Base-by-base conservation (phyloP, 2,888 invertebrate genomes). In the Cryptocephalus primarius region DNA sequence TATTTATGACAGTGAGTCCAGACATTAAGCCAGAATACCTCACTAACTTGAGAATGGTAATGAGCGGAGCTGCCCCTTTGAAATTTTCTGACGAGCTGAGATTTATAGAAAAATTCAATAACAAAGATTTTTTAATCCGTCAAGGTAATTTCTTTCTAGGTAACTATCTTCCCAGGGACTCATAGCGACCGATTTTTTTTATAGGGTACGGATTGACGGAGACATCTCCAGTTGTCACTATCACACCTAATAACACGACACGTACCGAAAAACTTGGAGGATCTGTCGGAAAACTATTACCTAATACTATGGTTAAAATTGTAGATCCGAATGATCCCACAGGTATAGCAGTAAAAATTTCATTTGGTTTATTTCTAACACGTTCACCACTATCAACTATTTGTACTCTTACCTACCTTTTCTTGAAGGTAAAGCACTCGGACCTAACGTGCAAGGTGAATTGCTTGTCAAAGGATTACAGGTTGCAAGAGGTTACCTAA, bases 401-500 rank as follows among this genome's bases (percentile, higher is more conserved):
- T 22, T 22, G 2, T 22, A 22, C 22, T 22, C 22, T 22, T 22
- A 22, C 22, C 22, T 22, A 22, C 22, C 22, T 4, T 12, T 40
- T 12, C 14, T 40, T 40, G n/a, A 9, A 32, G 51, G 47, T 4
- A 49, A 46, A 9, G 49, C 51, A 8, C 22, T 55, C 6, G 52
- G 48, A 4, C 43, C 48, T 9, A 48, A 54, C 32, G 39, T 48
- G 47, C 69, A 69, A 10, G 91, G 91, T 1, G 90, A 92, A 65
- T 63, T 90, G 4, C 75, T 81, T 44, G 69, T 87, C 0, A 77
- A 79, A 48, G 90, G 91, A 0, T 88, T 88, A 0, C 88, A 89
- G 70, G 79, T 89, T 1, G 90, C 89, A 87, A 73, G 76, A 49
- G 87, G 88, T 0, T 92, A 92, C 64, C 76, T 78, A 52, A 79